A percentile compares a stretch with the other conserved stretches of the same genome.
Evolutionary conservation across 2,797 vertebrate genomes (phyloP).

Genomic region (Scarus forsteni): DNA sequence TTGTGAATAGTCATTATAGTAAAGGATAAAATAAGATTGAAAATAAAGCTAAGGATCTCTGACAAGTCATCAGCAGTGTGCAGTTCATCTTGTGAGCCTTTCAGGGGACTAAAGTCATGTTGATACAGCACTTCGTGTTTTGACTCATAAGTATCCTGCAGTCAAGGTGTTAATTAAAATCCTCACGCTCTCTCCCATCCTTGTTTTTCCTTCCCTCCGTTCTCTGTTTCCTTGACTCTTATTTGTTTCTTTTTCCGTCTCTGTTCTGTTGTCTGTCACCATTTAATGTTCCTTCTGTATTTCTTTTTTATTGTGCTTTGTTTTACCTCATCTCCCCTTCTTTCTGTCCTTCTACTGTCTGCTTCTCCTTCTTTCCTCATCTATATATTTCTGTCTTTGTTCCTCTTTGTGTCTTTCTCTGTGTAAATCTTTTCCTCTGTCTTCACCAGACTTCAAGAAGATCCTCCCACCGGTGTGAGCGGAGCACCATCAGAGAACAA

Average conservation of each 20-base stretch:
- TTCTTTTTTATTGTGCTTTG: not conserved
- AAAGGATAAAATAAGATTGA: slow-evolving; percentile 10
- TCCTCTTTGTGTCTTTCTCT: not conserved
- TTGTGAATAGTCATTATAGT: not conserved
- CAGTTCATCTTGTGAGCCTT: slow-evolving; percentile 27
- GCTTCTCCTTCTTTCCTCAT: not conserved
- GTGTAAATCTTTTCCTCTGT: slow-evolving; percentile 6
- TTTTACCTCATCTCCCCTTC: not conserved
- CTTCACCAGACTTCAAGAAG: slow-evolving; percentile 94
- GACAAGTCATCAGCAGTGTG: slow-evolving; percentile 26
- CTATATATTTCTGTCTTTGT: not conserved
- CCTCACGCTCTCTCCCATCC: slow-evolving; percentile 12
- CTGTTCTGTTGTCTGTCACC: not conserved
- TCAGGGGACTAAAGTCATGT: slow-evolving; percentile 37
- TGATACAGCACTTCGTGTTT: slow-evolving; percentile 55
- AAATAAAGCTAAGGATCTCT: slow-evolving; percentile 6
- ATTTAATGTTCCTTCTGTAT: not conserved
- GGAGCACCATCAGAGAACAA: slow-evolving; percentile 99
- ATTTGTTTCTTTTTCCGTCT: slow-evolving; percentile 7
- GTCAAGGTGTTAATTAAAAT: slow-evolving; percentile 60
- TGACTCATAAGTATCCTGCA: slow-evolving; percentile 59
- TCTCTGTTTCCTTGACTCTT: not conserved
- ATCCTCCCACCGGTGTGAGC: slow-evolving; percentile 98
- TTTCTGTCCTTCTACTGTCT: slow-evolving; percentile 8
- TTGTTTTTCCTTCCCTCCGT: not conserved